Base-by-base conservation (phyloP, 2,113 vertebrate genomes). In the Triplophysa tibetana region DNA sequence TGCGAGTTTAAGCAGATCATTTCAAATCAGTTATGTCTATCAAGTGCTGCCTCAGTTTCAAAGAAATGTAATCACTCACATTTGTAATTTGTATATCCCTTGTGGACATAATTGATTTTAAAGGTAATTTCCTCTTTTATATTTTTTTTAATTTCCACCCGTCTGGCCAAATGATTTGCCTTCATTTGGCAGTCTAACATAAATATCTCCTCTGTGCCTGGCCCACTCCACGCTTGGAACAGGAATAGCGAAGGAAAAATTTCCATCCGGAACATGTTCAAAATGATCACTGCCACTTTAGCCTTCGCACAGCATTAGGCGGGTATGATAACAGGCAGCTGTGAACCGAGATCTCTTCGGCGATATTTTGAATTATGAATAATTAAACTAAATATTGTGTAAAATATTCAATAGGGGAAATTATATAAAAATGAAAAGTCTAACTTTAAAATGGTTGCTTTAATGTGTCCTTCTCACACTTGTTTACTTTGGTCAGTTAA, bases 131-230 rank as follows among this genome's bases (percentile, higher is more conserved):
- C 50, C 33, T 24, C 24, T 66, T 72, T 73, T 45, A 23, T 73
- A 75, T 82, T 65, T 83, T 52, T 75, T 81, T 75, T 9, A 70
- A 73, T 68, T 84, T 81, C 67, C 67, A 61, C 67, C 60, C 43
- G 62, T 62, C 81, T 80, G 81, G 65, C 68, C 69, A 74, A 81
- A 82, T 79, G 83, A 84, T 84, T 70, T 67, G 70, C 77, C 79
- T 75, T 79, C 60, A 70, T 54, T 82, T 87, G 83, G 73, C 76
- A 41, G 43, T 14, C 70, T 68, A 81, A 83, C 65, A 76, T 54
- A 83, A 81, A 81, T 62, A 81, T 75, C 79, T 70, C 70, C 41
- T 43, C 52, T 81, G 69, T 79, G 16, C 11, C 48, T 43, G 19
- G 52, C 74, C 69, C 29, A 50, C 60, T 56, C 41, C 66, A 21